Base-by-base conservation (phyloP, 2,888 invertebrate species). In the Ectropis crepuscularia region DNA sequence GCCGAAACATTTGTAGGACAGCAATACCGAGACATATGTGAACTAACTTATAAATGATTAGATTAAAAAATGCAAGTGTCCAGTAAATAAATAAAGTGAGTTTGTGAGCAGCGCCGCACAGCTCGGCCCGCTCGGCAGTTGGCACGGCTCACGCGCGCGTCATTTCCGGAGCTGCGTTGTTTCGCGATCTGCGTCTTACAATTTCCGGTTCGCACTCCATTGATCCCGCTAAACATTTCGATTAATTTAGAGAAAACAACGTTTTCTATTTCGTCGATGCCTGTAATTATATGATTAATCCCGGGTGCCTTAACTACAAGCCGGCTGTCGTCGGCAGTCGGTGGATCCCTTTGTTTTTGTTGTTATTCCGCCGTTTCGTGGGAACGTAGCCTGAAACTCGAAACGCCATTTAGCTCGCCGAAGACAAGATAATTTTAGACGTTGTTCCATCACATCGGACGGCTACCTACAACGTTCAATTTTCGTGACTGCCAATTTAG, bases 131-230 rank as follows among this genome's bases (percentile, higher is more conserved):
- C n/a, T n/a, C n/a, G n/a, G n/a, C n/a, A 68, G 63, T 61, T 71
- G 74, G 75, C 75, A 74, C 73, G 69, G n/a, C 36, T 65, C 68
- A 72, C 70, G 70, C 63, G 65, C 74, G 74, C 83, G 83, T 84
- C 84, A 83, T 77, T 80, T 85, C 84, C 85, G 81, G 70, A 70
- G 73, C 69, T 74, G 78, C 78, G 77, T 79, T 76, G 77, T 78
- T 78, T 72, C 77, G 71, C 78, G 74, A 74, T 70, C 76, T 75
- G 76, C 75, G 74, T 77, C 62, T 74, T 76, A 78, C 74, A 70
- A 74, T 76, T 80, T 83, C 82, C 82, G 79, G 76, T 74, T 71
- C 47, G 55, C 73, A 59, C 61, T 69, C 42, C 51, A 60, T 55
- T 45, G 55, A 66, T 59, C 63, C 43, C 43, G 57, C 11, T 54